phyloP scores from a whole-genome alignment of 2,888 invertebrate genomes.

The Deilephila elpenor region DNA sequence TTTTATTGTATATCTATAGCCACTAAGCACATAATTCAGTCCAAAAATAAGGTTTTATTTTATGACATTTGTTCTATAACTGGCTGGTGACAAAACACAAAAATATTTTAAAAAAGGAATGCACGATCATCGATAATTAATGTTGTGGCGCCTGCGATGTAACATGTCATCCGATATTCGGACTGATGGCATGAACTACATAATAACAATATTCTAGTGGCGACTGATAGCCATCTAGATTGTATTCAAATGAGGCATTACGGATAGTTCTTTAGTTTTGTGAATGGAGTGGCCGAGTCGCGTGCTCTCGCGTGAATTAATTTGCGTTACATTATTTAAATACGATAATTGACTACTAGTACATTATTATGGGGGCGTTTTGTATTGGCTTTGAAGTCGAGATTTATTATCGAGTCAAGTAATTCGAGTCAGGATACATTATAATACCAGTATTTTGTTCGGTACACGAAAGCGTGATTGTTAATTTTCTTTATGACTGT shows the following conservation, averaged over 20 bases:
- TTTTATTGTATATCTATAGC: no score
- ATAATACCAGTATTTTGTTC: background rate
- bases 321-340: conserved; percentile 75
- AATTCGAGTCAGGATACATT: conserved; percentile 23
- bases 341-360: conserved; percentile 69
- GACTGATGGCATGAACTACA: conserved; percentile 38
- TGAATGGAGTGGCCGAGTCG: conserved; percentile 65
- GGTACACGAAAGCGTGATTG: conserved; percentile 27
- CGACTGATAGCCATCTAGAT: conserved; percentile 56
- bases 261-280: conserved; percentile 65
- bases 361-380: conserved; percentile 64
- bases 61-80: background rate
- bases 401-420: conserved; percentile 35
- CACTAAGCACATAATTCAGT: background rate
- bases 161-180: background rate
- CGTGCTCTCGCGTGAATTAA: conserved; percentile 67
- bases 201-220: conserved; percentile 47
- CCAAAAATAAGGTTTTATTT: background rate
- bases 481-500: conserved; percentile 14
- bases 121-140: background rate
- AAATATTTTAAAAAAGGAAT: background rate
- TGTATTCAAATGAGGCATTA: conserved; percentile 74
- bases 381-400: conserved; percentile 53
- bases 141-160: background rate
- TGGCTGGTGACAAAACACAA: background rate